phyloP scores from a whole-genome alignment of 2,888 invertebrate genomes.

The Crocallis elinguaria region DNA sequence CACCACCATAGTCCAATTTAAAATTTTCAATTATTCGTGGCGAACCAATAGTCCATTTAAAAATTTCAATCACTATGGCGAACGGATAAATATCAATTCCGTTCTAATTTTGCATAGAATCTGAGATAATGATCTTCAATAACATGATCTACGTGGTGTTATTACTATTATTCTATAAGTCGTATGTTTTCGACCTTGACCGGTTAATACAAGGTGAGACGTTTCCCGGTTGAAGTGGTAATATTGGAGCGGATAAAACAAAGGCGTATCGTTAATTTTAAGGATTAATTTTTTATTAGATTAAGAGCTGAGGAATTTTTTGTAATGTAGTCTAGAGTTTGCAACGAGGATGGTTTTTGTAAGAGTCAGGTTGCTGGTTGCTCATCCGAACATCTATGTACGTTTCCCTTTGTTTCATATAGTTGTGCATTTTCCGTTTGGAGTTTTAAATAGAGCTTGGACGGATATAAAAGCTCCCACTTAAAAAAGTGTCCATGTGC shows the following conservation, averaged over 20 bases:
- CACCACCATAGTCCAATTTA: slow-evolving; percentile 22
- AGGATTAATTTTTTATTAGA: neutral
- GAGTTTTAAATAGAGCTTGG: too few species aligned
- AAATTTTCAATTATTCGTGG: slow-evolving; percentile 26
- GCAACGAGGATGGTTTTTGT: too few species aligned
- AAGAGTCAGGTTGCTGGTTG: too few species aligned
- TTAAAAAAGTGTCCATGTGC: too few species aligned
- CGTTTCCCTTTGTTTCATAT: too few species aligned
- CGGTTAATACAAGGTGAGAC: slow-evolving; percentile 30
- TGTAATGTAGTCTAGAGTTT: too few species aligned
- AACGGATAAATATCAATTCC: slow-evolving; percentile 36
- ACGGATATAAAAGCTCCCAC: too few species aligned
- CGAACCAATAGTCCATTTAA: slow-evolving; percentile 21
- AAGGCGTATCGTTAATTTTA: neutral
- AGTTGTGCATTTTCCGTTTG: too few species aligned
- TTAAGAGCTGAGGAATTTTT: too few species aligned
- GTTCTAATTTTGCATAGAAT: slow-evolving; percentile 31
- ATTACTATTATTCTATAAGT: slow-evolving; percentile 15
- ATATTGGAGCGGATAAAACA: slow-evolving; percentile 14
- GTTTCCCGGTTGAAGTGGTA: slow-evolving; percentile 20
- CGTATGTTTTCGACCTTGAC: slow-evolving; percentile 33
- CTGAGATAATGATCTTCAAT: slow-evolving; percentile 31
- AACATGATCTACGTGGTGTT: slow-evolving; percentile 28
- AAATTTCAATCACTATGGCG: slow-evolving; percentile 24
- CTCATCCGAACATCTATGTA: too few species aligned